A percentile compares a stretch with the other conserved stretches of the same genome.
Conservation (phyloP, 2,113 vertebrate species). For the Pardalotus punctatus region DNA sequence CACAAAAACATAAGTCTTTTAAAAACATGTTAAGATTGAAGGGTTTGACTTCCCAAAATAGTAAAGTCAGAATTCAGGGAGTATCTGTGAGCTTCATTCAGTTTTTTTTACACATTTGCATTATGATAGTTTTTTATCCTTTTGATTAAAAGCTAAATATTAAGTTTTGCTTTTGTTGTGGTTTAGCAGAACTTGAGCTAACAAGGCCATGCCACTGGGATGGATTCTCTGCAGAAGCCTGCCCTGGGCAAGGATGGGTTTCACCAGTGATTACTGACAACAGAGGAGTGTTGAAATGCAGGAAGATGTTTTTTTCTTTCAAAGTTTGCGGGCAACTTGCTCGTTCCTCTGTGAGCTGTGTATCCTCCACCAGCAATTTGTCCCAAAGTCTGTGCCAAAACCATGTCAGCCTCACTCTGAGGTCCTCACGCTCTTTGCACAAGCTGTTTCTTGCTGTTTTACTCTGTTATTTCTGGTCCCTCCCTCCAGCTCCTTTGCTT, state of each 20-base stretch:
- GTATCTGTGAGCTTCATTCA: neutral
- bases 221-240: neutral
- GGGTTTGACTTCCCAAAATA: neutral
- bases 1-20: neutral
- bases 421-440: neutral
- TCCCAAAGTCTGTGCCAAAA: constrained; percentile 15
- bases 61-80: neutral
- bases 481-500: neutral
- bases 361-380: constrained; percentile 25
- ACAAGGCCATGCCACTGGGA: neutral
- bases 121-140: neutral
- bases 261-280: neutral
- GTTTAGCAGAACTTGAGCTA: constrained; percentile 17
- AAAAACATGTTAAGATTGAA: neutral
- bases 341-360: neutral
- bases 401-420: neutral
- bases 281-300: neutral
- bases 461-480: neutral
- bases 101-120: neutral
- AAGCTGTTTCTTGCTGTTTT: neutral
- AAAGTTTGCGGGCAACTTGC: neutral
- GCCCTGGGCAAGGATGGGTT: neutral
- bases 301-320: neutral
- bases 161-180: constrained; percentile 8
- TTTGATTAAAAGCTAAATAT: neutral